phyloP scores from a whole-genome alignment of 2,888 invertebrate species.

The Ophioninae sp. region DNA sequence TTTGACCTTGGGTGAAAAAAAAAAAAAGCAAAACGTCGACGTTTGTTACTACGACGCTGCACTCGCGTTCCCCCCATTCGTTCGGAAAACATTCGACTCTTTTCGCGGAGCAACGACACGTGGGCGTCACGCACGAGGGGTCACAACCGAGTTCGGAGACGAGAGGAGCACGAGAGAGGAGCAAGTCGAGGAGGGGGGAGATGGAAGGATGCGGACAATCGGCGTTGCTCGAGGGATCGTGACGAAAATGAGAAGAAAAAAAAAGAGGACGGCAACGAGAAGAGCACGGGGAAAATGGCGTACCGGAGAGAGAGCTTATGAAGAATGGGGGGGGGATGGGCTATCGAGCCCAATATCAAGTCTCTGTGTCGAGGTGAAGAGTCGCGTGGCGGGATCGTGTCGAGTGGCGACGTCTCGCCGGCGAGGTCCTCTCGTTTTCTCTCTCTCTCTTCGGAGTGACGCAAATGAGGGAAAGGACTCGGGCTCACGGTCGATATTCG shows the following conservation, averaged over 20 bases:
- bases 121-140: not conserved
- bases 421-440: conserved; percentile 43
- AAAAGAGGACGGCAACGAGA: not conserved
- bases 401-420: conserved; percentile 51
- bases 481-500: conserved; percentile 56
- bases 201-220: not conserved
- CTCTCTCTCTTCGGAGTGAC: conserved; percentile 8
- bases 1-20: conserved; percentile 8
- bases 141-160: no score
- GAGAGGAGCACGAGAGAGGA: not conserved
- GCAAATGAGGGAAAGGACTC: conserved; percentile 49
- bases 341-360: conserved; percentile 36
- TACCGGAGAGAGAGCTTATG: conserved; percentile 21
- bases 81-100: conserved; percentile 10
- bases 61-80: not conserved
- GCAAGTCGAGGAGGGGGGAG: not conserved
- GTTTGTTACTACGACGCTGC: not conserved
- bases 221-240: conserved; percentile 10
- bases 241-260: conserved; percentile 5
- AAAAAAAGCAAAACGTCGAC: not conserved
- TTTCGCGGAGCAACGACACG: conserved; percentile 17
- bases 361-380: conserved; percentile 36
- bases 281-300: conserved; percentile 4
- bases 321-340: not conserved
- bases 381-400: conserved; percentile 52